Evolutionary conservation across 2,888 invertebrate species (phyloP).

Genomic region (Monoplex corrugatus): DNA sequence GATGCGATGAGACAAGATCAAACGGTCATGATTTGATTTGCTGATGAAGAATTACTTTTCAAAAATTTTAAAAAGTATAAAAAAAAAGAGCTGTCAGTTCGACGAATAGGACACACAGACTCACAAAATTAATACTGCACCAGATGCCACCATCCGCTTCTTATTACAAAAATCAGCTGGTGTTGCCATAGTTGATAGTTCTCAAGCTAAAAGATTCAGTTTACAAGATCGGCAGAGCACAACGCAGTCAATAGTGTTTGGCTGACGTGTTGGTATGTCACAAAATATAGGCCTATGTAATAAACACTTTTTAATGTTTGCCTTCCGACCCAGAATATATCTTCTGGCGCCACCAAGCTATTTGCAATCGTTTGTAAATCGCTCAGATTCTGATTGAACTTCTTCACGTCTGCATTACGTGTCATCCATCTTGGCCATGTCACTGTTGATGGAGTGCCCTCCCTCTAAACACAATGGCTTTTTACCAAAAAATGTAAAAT

Average conservation of each 20-base stretch:
- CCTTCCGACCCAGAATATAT: no score
- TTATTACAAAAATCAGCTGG: constrained; percentile 25
- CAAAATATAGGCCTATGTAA: no score
- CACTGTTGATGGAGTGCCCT: background rate
- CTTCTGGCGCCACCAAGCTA: no score
- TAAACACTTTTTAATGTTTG: no score
- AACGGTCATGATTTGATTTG: background rate
- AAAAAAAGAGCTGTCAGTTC: background rate
- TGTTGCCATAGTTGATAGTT: no score
- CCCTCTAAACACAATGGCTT: background rate
- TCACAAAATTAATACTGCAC: background rate
- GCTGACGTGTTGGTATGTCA: no score
- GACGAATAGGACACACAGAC: background rate
- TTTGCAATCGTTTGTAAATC: no score
- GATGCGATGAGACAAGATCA: background rate
- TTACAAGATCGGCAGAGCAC: no score
- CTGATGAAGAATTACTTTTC: background rate
- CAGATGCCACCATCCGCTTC: constrained; percentile 22
- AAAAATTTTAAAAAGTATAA: background rate
- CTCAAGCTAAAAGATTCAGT: no score
- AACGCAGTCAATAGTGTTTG: no score
- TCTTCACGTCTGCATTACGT: no score
- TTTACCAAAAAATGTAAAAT: background rate
- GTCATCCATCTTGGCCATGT: constrained; percentile 39
- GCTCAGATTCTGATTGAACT: no score